Conservation (phyloP, 2,113 vertebrate genomes). For the Tychaedon coryphoeus region DNA sequence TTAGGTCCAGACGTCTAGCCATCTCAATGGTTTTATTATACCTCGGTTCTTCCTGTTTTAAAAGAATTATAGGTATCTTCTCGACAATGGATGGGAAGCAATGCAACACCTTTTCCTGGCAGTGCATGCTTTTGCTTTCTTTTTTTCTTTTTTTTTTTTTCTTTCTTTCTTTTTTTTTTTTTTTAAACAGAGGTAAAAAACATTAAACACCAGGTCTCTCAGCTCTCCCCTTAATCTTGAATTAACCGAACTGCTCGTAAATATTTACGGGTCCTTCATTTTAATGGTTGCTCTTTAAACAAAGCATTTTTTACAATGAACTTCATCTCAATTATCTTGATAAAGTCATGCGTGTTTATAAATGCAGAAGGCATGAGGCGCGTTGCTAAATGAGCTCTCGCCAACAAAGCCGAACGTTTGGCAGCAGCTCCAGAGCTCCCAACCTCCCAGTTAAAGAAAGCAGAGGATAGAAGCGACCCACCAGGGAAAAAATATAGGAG, state of each 20-base stretch:
- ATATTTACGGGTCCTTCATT: constrained; percentile 64
- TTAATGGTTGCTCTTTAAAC: constrained; percentile 55
- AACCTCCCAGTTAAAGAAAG: not conserved
- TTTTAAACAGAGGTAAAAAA: not conserved
- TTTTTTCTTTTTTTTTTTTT: not conserved
- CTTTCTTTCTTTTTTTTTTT: not conserved
- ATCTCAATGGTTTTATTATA: constrained; percentile 95
- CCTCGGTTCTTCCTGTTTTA: constrained; percentile 94
- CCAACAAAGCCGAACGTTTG: not conserved
- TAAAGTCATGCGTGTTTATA: constrained; percentile 49
- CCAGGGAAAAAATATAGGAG: fast-evolving
- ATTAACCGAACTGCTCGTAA: constrained; percentile 42
- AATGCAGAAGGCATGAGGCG: not conserved
- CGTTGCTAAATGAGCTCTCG: not conserved
- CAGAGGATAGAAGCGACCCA: not conserved
- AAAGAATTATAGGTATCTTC: constrained; percentile 86
- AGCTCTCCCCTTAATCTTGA: constrained; percentile 22
- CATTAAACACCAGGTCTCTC: constrained; percentile 16
- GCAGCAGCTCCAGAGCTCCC: not conserved
- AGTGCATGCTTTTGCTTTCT: constrained; percentile 35
- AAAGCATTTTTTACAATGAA: constrained; percentile 74
- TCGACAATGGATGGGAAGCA: constrained; percentile 82
- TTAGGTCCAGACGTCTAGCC: constrained; percentile 99
- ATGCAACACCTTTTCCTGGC: constrained; percentile 82
- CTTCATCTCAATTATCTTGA: constrained; percentile 77